Base-by-base conservation (phyloP, 1,140 invertebrate genomes). In the Tyrophagus putrescentiae region DNA sequence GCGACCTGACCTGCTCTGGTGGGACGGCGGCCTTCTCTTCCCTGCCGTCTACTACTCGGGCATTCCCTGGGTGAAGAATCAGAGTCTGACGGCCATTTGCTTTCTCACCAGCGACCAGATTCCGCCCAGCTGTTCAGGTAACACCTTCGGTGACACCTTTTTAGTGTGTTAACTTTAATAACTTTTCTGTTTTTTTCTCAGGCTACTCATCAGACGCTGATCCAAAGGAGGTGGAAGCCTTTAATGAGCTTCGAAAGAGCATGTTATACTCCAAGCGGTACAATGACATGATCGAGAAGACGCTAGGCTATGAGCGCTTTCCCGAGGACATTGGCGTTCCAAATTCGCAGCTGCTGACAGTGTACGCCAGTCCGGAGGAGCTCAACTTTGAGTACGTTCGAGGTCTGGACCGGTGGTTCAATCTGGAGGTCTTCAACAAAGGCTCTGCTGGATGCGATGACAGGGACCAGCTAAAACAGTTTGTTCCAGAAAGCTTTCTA, bases 311-410 rank as follows among this genome's bases (percentile, higher is more conserved):
- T 21, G 7, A 48, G 23, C 45, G 45, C 31, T 18, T 25, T 21
- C 7, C 7, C 21, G 18, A 48, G 23, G 45, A 48, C 18, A 13
- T 7, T 25, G 7, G 45, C 23, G 18, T 29, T 6, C 7, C 18
- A 6, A 7, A 48, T 7, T 7, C 60, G 13, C 59, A 34, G n/a
- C 31, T 9, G 16, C 23, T 60, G 50, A 60, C 33, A 21, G 60
- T 60, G 13, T 60, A 60, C 31, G 28, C 28, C 11, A 62, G 62
- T 27, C 59, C 59, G 6, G 57, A 62, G 23, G 59, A 60, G 28
- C 31, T 60, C 23, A 36, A 60, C 29, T 60, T 62, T 36, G n/a
- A 16, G 16, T 9, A 33, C 7, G n/a, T 60, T 6, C 45, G 45
- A 48, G 31, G 31, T 13, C 7, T 13, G 31, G 9, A 7, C 18